Evolutionary conservation across 2,797 vertebrate species (phyloP), one percentile per base, ranked within the genome.

Genomic region (Hylomyscus alleni): DNA sequence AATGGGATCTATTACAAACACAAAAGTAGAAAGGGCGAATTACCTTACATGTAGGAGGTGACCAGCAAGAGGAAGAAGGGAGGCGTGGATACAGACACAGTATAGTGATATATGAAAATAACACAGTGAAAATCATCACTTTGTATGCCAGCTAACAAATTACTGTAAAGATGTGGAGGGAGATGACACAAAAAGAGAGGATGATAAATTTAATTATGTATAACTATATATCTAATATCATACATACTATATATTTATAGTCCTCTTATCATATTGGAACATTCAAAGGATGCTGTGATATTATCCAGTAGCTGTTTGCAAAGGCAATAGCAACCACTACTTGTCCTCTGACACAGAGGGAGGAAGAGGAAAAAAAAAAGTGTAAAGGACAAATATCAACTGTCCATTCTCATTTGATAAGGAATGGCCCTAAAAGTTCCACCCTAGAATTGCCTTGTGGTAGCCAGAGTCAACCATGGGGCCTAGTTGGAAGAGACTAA

Each of bases 241-340:
- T 37, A 72, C 6, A 72, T 37, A 72, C n/a, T 72, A 77, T 50
- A 17, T 62, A 73, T 52, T 50, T 88, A 15, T 17, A 67, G 44
- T 75, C 15, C 24, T 67, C 90, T 92, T 56, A 85, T 40, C 52
- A 37, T 50, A 80, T 37, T 67, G 76, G 82, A 92, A 80, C 90
- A 82, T 62, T 67, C 52, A 37, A 80, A 81, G 47, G 44, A 60
- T 82, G 56, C 8, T 17, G 65, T 82, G 40, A 76, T 77, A 24
- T 50, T 44, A 72, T 76, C 20, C 80, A 65, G 77, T 76, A 86
- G 62, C 73, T 19, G 22, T 67, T 80, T 81, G 24, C 34, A 47
- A 58, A 58, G 24, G 17, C 40, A 60, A 17, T 85, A 62, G 26
- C 44, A 76, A 47, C 24, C 73, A 60, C 20, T 84, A 56, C 60